Evolutionary conservation across 2,113 vertebrate genomes (phyloP).

Genomic region (Phalacrocorax pelagicus): DNA sequence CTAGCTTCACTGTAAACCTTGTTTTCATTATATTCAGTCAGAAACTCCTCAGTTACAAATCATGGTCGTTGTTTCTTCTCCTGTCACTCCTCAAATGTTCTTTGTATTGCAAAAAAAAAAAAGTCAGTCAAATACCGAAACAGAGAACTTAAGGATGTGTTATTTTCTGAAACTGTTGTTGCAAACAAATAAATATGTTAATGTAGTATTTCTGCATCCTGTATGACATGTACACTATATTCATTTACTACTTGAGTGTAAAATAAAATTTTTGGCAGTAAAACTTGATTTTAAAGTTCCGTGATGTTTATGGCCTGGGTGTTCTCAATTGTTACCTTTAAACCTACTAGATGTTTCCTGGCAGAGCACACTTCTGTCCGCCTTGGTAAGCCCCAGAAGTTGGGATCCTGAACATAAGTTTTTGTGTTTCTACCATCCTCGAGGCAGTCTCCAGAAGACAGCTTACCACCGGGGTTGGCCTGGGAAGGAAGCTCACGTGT

Average conservation of each 20-base stretch:
- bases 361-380: neutral
- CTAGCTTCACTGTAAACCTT: neutral
- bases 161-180: neutral
- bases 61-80: neutral
- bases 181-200: neutral
- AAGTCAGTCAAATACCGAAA: neutral
- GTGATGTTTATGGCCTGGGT: neutral
- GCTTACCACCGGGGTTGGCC: neutral
- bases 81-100: neutral
- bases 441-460: neutral
- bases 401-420: neutral
- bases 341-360: neutral
- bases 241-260: neutral
- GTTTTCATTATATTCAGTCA: neutral
- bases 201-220: neutral
- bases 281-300: neutral
- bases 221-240: neutral
- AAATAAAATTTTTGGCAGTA: conserved; percentile 37
- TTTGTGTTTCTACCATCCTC: too few relatives aligned
- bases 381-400: neutral
- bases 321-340: neutral
- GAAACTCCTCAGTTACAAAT: neutral
- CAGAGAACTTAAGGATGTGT: neutral
- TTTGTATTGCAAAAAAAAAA: neutral
- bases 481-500: neutral